Evolutionary conservation across 2,888 invertebrate genomes (phyloP).

Genomic region (Autographa pulchrina): DNA sequence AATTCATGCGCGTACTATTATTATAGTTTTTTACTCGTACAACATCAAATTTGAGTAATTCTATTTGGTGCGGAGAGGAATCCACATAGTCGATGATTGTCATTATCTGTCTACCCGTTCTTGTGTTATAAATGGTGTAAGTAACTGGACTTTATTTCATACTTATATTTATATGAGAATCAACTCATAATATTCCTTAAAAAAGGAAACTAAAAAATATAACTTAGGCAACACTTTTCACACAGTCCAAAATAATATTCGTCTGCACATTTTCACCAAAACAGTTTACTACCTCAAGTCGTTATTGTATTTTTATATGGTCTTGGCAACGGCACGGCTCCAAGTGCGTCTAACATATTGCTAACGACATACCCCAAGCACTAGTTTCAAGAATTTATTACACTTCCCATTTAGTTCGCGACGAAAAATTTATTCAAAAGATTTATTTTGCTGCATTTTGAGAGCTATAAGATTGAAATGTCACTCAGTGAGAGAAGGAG

Average conservation of each 20-base stretch:
- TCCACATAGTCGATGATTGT: too few relatives aligned
- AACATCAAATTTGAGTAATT: too few relatives aligned
- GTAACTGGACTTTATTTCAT: too few relatives aligned
- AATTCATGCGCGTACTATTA: too few relatives aligned
- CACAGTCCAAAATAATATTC: not conserved
- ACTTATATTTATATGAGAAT: too few relatives aligned
- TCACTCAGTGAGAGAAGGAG: not conserved
- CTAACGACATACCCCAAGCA: conserved; percentile 14
- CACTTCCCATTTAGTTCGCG: conserved; percentile 18
- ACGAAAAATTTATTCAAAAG: conserved; percentile 21
- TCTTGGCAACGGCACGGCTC: not conserved
- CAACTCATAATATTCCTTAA: too few relatives aligned
- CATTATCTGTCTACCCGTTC: too few relatives aligned
- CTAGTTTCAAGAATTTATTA: conserved; percentile 23
- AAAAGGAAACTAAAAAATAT: too few relatives aligned
- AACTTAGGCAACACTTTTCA: too few relatives aligned
- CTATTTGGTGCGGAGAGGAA: too few relatives aligned
- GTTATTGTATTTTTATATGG: conserved; percentile 6
- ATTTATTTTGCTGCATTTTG: not conserved
- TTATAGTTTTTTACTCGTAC: too few relatives aligned
- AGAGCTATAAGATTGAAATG: not conserved
- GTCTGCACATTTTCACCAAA: not conserved
- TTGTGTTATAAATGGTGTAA: too few relatives aligned
- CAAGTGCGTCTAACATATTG: conserved; percentile 19
- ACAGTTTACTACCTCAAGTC: not conserved